phyloP scores from a whole-genome alignment of 2,888 invertebrate genomes.

The Thumatha senex region DNA sequence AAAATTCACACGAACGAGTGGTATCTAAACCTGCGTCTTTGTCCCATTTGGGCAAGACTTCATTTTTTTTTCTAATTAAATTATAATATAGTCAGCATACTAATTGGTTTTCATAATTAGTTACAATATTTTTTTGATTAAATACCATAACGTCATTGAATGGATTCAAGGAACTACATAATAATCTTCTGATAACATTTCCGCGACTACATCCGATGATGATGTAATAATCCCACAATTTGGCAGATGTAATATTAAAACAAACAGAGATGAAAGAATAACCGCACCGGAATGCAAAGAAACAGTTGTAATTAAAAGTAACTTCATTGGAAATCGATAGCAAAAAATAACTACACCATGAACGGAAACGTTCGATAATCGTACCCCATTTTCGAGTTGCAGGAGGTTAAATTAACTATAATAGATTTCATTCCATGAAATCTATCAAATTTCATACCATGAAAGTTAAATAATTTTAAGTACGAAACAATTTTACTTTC shows the following conservation, averaged over 20 bases:
- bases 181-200: conserved; percentile 27
- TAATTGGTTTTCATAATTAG: no score
- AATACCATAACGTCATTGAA: no score
- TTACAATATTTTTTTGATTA: no score
- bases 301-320: conserved; percentile 51
- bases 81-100: no score
- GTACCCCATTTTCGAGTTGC: conserved; percentile 50
- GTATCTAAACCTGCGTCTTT: no score
- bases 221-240: conserved; percentile 23
- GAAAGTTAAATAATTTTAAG: no score
- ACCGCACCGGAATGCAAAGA: conserved; percentile 50
- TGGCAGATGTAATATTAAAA: conserved; percentile 33
- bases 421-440: no score
- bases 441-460: no score
- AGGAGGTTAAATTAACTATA: conserved; percentile 55
- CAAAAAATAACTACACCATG: conserved; percentile 51
- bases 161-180: conserved; percentile 5
- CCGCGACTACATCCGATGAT: conserved; percentile 29
- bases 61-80: no score
- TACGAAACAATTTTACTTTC: no score
- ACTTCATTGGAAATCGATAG: conserved; percentile 63
- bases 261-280: conserved; percentile 39
- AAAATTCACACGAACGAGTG: no score
- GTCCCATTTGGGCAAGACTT: no score
- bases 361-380: conserved; percentile 73